phyloP scores from a whole-genome alignment of 1,140 invertebrate genomes.

The Medauroidea extradentata region DNA sequence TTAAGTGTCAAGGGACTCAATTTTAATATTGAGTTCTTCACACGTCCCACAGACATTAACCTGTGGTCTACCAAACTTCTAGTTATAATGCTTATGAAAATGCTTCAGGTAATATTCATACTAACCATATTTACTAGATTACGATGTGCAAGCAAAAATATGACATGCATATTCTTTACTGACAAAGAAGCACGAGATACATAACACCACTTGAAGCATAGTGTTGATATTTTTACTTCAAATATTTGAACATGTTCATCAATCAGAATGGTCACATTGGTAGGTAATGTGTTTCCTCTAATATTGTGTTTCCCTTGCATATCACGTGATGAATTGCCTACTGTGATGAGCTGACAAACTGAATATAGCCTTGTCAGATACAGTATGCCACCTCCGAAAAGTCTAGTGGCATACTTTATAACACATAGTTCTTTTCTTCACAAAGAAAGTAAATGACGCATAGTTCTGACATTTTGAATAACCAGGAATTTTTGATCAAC shows the following conservation, averaged over 20 bases:
- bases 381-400: no score
- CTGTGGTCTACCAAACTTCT: constrained; percentile 29
- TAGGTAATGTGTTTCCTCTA: not conserved
- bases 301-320: constrained; percentile 10
- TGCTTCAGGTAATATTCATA: constrained; percentile 31
- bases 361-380: no score
- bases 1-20: constrained; percentile 12
- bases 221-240: no score
- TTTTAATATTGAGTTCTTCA: constrained; percentile 17
- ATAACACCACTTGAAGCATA: constrained; percentile 19
- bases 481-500: no score
- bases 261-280: no score
- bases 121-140: constrained; percentile 20
- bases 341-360: no score
- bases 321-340: not conserved
- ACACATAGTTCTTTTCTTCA: no score
- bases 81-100: constrained; percentile 28
- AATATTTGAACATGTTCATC: no score
- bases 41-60: constrained; percentile 28
- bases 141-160: constrained; percentile 26
- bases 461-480: no score
- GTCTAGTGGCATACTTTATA: no score
- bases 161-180: constrained; percentile 33
- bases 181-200: constrained; percentile 31
- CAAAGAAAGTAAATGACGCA: no score